Evolutionary conservation across 2,888 invertebrate species (phyloP), one percentile per base, ranked within the genome.

Genomic region (Trachelus tabidus): DNA sequence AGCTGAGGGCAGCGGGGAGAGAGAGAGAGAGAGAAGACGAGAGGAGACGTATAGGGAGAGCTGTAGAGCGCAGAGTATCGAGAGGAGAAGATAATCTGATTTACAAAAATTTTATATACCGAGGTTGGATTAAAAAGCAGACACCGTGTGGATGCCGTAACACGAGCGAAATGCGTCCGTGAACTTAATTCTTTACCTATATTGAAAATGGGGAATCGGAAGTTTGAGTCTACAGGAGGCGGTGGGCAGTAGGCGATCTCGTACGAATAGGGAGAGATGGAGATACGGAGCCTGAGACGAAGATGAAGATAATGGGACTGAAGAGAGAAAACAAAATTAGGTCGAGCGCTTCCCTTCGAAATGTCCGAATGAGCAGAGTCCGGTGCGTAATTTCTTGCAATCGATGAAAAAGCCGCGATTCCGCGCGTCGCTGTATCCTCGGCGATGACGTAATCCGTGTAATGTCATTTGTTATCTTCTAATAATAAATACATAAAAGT

Each of bases 41-140:
- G 78, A 79, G 79, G 76, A 75, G 79, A 82, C 78, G 68, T 73
- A 78, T 33, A 15, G 34, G 34, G 34, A 31, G 37, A 37, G n/a
- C 33, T 0, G 79, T 34, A 79, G 80, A 79, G 79, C 71, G 80
- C 81, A 82, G 79, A 80, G 79, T 83, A 80, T 79, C 80, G 79
- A 80, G 85, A 82, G 82, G 81, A 85, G 85, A 73, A 85, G 86
- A 87, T 90, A 90, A 90, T 90, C 88, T 88, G 88, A 90, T 90
- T 90, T 90, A 89, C 89, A 87, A 89, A 88, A 90, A 90, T 88
- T 90, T 90, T 89, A 89, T 90, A 90, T 88, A 86, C 88, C 86
- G 88, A 89, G 87, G 87, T 89, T 89, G 89, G 88, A 89, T 90
- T 89, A 90, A 90, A 88, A 90, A 88, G 86, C 89, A 87, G 87